Percentiles rank a stretch among this genome's conserved stretches.
Conservation (phyloP, 1,140 invertebrate genomes). For the Acromyrmex heyeri region DNA sequence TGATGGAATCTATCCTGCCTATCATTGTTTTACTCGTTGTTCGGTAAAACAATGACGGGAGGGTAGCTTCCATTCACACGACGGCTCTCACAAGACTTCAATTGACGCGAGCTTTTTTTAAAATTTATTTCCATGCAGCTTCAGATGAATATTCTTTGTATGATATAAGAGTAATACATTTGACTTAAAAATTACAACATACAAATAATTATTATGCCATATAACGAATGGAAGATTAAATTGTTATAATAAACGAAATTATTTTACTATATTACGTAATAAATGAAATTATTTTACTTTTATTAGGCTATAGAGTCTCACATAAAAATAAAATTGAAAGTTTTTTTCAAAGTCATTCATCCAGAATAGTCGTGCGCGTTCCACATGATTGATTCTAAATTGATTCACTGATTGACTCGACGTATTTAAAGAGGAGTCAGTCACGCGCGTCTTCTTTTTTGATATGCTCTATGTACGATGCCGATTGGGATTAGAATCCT, state of each 20-base stretch:
- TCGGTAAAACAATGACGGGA: slow-evolving; percentile 57
- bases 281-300: not conserved
- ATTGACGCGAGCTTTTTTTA: not conserved
- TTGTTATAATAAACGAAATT: not conserved
- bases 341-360: slow-evolving; percentile 47
- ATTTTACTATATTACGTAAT: not conserved
- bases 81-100: not conserved
- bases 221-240: not conserved
- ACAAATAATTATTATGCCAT: not conserved
- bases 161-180: not conserved
- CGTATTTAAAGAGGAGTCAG: slow-evolving; percentile 16
- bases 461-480: slow-evolving; percentile 13
- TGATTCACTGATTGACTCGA: slow-evolving; percentile 53
- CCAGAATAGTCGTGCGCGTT: slow-evolving; percentile 1
- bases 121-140: not conserved
- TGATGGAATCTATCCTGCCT: slow-evolving; percentile 76
- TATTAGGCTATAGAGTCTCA: not conserved
- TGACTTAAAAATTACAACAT: not conserved
- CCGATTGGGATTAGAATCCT: slow-evolving; percentile 43
- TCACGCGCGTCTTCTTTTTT: slow-evolving; percentile 34
- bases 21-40: slow-evolving; percentile 69
- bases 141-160: not conserved
- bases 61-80: slow-evolving; percentile 30
- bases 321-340: slow-evolving; percentile 13
- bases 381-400: slow-evolving; percentile 67